phyloP scores from a whole-genome alignment of 2,113 vertebrate species.

The Lepus europaeus region DNA sequence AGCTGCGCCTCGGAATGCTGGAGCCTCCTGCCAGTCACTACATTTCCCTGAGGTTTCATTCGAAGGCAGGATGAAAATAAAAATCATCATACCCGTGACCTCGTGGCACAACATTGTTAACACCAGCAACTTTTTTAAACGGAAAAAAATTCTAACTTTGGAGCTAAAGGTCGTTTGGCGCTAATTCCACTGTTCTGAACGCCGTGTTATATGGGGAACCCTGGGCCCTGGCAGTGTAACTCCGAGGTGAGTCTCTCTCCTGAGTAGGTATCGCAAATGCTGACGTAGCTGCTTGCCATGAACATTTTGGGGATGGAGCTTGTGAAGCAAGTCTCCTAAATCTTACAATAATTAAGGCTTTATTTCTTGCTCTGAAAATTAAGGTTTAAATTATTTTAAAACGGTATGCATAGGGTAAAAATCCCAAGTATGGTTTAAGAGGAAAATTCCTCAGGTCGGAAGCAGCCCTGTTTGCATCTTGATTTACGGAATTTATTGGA shows the following conservation, averaged over 20 bases:
- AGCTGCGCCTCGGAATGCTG: too few species aligned
- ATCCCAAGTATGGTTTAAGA: neutral
- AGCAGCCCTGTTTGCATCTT: neutral
- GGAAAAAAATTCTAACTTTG: neutral
- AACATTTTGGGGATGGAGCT: neutral
- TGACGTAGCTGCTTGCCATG: neutral
- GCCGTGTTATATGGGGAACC: neutral
- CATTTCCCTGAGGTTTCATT: neutral
- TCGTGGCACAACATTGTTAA: neutral
- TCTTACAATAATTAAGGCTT: neutral
- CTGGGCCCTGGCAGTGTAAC: neutral
- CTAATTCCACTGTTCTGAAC: neutral
- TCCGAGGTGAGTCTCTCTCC: neutral
- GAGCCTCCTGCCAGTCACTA: too few species aligned
- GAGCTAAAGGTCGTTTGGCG: neutral
- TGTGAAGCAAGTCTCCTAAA: neutral
- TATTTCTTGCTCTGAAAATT: neutral
- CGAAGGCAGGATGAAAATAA: neutral
- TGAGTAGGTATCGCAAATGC: neutral
- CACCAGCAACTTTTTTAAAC: neutral
- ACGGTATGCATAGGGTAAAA: neutral
- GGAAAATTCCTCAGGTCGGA: too few species aligned
- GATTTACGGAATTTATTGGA: neutral
- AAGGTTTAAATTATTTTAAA: neutral
- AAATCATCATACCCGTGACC: neutral